Evolutionary conservation across 2,113 vertebrate species (phyloP).

Genomic region (Anser brachyrhynchus): DNA sequence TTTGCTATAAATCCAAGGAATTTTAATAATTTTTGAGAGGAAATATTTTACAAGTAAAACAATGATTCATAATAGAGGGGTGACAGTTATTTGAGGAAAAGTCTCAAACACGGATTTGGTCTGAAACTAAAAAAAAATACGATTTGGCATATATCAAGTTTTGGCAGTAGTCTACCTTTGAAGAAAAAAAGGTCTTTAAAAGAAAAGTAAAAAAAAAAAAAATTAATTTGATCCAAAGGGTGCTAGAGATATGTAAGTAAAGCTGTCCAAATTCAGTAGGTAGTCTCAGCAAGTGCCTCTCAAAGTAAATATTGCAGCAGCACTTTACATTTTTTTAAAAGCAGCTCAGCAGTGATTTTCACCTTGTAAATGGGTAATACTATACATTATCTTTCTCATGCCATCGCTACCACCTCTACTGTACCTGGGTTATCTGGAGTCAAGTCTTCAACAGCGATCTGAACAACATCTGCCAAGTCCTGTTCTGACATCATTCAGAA

Average conservation of each 20-base stretch:
- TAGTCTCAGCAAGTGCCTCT: neutral
- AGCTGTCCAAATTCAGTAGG: neutral
- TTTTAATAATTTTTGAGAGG: neutral
- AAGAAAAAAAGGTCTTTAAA: neutral
- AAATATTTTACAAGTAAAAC: neutral
- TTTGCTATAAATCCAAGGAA: neutral
- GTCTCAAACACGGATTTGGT: neutral
- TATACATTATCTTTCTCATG: neutral
- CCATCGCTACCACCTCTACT: neutral
- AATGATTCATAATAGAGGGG: neutral
- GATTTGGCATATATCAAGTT: neutral
- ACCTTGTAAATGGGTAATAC: neutral
- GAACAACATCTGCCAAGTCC: conserved; percentile 94
- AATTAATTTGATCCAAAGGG: neutral
- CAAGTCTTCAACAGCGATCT: conserved; percentile 95
- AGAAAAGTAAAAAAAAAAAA: neutral
- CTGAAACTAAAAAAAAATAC: neutral
- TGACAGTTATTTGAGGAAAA: neutral
- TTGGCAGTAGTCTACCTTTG: neutral
- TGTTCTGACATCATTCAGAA: conserved; percentile 95
- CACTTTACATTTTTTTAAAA: neutral
- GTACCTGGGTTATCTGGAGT: conserved; percentile 87
- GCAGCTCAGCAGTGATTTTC: neutral
- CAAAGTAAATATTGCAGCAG: neutral
- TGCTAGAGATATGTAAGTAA: neutral